Conservation (phyloP, 2,797 vertebrate genomes). For the Muscicapa comitata region DNA sequence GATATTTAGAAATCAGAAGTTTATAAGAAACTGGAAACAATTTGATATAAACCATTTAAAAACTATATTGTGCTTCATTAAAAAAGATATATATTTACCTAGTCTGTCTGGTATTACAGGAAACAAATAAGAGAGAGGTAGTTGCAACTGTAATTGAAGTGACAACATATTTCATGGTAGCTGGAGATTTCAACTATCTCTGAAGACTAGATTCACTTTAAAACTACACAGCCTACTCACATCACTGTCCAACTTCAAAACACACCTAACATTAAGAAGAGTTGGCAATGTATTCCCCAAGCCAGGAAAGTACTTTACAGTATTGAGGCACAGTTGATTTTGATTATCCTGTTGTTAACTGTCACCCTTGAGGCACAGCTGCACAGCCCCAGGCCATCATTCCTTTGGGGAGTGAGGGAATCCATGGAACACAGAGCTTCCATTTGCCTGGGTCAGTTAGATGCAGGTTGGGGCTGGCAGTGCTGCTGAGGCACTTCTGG, state of each 20-base stretch:
- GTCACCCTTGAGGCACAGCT: slow-evolving; percentile 35
- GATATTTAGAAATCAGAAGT: slow-evolving; percentile 73
- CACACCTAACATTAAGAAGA: background rate
- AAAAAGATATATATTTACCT: slow-evolving; percentile 71
- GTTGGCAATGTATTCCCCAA: background rate
- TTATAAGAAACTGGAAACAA: slow-evolving; percentile 73
- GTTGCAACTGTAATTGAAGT: slow-evolving; percentile 58
- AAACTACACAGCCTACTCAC: background rate
- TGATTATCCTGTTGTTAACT: slow-evolving; percentile 4
- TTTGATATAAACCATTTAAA: slow-evolving; percentile 73
- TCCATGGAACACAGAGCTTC: background rate
- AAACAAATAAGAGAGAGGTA: slow-evolving; percentile 66
- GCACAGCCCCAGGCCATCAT: background rate
- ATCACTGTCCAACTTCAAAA: slow-evolving; percentile 1
- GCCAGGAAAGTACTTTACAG: background rate
- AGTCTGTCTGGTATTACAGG: slow-evolving; percentile 66
- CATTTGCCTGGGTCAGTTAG: background rate
- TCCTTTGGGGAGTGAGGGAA: background rate
- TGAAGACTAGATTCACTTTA: slow-evolving; percentile 43
- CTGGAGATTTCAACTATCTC: slow-evolving; percentile 59
- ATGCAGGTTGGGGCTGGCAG: background rate
- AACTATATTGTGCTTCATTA: slow-evolving; percentile 73
- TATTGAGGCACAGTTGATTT: background rate
- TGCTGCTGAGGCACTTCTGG: background rate
- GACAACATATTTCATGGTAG: slow-evolving; percentile 69